Percentiles rank a stretch among this genome's conserved stretches.
These are phyloP conservation scores for Melanophora roralis DNA, from an alignment of 2,888 invertebrate genomes.

Conservation along the genomic window DNA sequence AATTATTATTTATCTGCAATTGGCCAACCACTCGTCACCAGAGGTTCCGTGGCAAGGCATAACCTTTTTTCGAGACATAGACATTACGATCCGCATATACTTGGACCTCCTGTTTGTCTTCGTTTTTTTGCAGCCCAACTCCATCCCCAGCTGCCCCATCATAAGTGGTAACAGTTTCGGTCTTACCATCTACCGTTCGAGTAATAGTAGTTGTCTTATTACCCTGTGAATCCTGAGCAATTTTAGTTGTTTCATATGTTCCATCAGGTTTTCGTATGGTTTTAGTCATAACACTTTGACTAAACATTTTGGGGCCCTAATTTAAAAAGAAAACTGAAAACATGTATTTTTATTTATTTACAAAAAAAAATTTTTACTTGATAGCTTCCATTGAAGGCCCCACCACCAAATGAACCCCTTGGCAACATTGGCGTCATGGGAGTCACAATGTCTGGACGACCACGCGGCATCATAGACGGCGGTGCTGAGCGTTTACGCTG, in stretches of 20 bases:
- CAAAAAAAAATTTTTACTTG: too few relatives aligned
- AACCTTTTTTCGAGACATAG: slow-evolving; percentile 76
- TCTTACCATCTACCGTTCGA: slow-evolving; percentile 73
- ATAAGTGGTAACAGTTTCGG: slow-evolving; percentile 73
- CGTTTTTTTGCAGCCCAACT: slow-evolving; percentile 22
- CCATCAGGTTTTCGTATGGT: slow-evolving; percentile 80
- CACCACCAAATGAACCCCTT: slow-evolving; percentile 70
- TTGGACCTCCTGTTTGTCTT: slow-evolving; percentile 40
- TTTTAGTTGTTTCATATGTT: slow-evolving; percentile 79
- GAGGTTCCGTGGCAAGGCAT: slow-evolving; percentile 77
- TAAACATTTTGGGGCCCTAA: slow-evolving; percentile 77
- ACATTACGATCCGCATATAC: slow-evolving; percentile 73
- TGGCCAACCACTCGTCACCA: slow-evolving; percentile 77
- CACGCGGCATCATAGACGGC: slow-evolving; percentile 66
- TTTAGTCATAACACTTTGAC: slow-evolving; percentile 79
- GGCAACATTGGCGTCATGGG: slow-evolving; percentile 70
- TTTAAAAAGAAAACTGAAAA: too few relatives aligned
- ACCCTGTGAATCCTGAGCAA: slow-evolving; percentile 80
- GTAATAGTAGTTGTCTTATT: slow-evolving; percentile 81
- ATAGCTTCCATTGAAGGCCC: slow-evolving; percentile 75
- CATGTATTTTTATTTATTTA: slow-evolving; percentile 19
- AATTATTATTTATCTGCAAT: slow-evolving; percentile 58
- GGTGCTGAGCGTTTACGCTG: slow-evolving; percentile 54
- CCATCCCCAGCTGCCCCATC: slow-evolving; percentile 60
- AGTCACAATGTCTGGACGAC: slow-evolving; percentile 70